Evolutionary conservation across 2,888 invertebrate genomes (phyloP).

Genomic region (Branchipolynoe longqiensis): DNA sequence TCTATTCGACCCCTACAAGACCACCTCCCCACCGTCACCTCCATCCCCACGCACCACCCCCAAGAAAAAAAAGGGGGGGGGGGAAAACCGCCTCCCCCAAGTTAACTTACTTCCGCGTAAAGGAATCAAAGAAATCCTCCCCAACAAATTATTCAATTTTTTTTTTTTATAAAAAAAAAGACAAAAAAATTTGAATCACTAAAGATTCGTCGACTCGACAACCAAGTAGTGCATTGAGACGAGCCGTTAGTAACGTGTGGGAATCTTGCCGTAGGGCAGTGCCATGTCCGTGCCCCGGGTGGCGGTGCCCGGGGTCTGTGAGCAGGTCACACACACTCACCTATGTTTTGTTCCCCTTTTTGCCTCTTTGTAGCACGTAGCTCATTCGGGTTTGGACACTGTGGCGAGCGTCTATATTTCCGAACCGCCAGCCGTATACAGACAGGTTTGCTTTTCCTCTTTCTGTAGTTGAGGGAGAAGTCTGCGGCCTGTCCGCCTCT

Average conservation of each 20-base stretch:
- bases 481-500: slow-evolving; percentile 22
- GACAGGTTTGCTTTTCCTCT: slow-evolving; percentile 75
- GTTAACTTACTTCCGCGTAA: background rate
- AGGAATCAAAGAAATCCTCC: background rate
- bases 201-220: background rate
- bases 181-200: background rate
- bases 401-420: slow-evolving; percentile 78
- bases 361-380: slow-evolving; percentile 75
- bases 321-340: slow-evolving; percentile 56
- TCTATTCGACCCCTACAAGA: too few relatives aligned
- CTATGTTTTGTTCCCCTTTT: slow-evolving; percentile 63
- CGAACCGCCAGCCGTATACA: slow-evolving; percentile 76
- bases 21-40: too few relatives aligned
- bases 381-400: slow-evolving; percentile 74
- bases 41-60: too few relatives aligned
- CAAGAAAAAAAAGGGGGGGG: too few relatives aligned
- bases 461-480: slow-evolving; percentile 55
- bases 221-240: background rate
- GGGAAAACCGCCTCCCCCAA: too few relatives aligned
- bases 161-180: slow-evolving; percentile 11
- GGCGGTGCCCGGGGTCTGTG: too few relatives aligned
- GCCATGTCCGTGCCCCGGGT: too few relatives aligned
- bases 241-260: slow-evolving; percentile 44
- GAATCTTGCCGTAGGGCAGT: slow-evolving; percentile 43
- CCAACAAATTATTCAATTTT: background rate